Conservation (phyloP, 1,140 invertebrate genomes). For the Nephotettix cincticeps region DNA sequence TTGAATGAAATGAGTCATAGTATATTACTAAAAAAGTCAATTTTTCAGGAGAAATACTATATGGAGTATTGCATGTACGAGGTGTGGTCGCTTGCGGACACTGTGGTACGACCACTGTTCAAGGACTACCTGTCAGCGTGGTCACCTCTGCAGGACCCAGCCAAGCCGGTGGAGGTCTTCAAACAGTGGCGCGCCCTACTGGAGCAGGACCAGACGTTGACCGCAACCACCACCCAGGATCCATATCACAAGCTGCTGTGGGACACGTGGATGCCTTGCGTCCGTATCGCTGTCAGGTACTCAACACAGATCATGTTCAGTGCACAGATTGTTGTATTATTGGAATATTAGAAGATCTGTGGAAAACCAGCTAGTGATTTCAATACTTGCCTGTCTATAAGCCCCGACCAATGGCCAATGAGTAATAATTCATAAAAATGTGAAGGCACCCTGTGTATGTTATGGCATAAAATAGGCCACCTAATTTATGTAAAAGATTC, state of each 20-base stretch:
- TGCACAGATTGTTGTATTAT: too few species aligned
- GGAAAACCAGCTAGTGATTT: too few species aligned
- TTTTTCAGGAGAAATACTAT: conserved; percentile 53
- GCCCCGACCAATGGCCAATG: too few species aligned
- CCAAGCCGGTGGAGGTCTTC: conserved; percentile 63
- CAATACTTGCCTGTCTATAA: too few species aligned
- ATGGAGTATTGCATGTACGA: conserved; percentile 65
- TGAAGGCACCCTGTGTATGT: too few species aligned
- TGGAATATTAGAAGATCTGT: too few species aligned
- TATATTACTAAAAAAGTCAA: too few species aligned
- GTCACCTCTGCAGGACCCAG: conserved; percentile 69
- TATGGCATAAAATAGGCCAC: too few species aligned
- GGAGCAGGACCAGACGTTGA: conserved; percentile 49
- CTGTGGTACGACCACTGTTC: conserved; percentile 63
- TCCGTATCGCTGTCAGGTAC: conserved; percentile 68
- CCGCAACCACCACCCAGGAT: conserved; percentile 59
- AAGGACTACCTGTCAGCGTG: conserved; percentile 67
- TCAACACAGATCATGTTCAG: conserved; percentile 39
- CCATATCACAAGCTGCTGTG: conserved; percentile 82
- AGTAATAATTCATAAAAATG: too few species aligned
- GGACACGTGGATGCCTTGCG: conserved; percentile 85
- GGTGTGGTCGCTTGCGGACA: conserved; percentile 62
- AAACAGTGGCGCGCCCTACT: conserved; percentile 71
- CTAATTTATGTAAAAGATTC: too few species aligned
- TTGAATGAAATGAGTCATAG: too few species aligned